phyloP scores from a whole-genome alignment of 2,113 vertebrate species.

The Isichthys henryi region DNA sequence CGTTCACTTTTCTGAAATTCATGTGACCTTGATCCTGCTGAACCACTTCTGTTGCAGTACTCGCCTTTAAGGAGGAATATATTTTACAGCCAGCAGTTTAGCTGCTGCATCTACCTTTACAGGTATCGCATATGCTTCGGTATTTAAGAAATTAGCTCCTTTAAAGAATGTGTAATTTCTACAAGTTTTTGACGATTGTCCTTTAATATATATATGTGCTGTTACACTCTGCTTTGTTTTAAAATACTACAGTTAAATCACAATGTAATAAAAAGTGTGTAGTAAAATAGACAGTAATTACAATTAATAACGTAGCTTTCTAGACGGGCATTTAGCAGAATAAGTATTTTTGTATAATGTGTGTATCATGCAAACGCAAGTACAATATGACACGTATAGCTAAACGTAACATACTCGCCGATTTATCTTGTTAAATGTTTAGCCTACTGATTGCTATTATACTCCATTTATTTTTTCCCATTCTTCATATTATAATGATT shows the following conservation, averaged over 20 bases:
- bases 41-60: neutral
- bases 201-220: neutral
- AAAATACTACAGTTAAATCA: neutral
- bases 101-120: neutral
- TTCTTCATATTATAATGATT: neutral
- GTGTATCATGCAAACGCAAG: neutral
- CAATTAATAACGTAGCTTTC: neutral
- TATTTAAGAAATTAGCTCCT: neutral
- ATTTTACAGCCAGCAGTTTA: neutral
- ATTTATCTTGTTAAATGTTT: neutral
- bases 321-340: neutral
- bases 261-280: neutral
- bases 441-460: neutral
- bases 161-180: neutral
- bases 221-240: neutral
- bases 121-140: neutral
- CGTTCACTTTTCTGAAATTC: neutral
- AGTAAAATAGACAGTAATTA: neutral
- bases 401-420: neutral
- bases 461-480: neutral
- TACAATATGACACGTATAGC: neutral
- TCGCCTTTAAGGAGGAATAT: neutral
- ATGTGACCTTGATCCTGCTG: constrained; percentile 11
- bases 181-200: neutral
- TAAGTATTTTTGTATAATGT: neutral